These are phyloP conservation scores for Oophaga sylvatica DNA, from an alignment of 2,797 vertebrate species.

Conservation along the genomic window DNA sequence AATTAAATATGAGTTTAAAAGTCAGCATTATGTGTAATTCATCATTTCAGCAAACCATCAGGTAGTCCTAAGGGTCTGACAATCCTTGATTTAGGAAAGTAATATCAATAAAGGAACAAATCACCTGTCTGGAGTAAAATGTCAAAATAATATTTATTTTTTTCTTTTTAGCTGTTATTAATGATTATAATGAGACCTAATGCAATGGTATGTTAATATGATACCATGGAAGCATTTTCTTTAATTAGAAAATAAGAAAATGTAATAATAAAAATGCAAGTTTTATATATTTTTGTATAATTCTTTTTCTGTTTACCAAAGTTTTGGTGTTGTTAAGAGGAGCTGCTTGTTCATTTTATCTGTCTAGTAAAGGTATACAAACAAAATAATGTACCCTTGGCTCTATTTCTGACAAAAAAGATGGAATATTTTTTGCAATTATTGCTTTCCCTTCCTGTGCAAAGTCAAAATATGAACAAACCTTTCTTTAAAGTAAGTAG, in stretches of 20 bases:
- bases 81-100: constrained; percentile 63
- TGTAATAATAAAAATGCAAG: neutral
- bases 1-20: constrained; percentile 97
- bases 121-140: constrained; percentile 49
- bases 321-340: too few species aligned
- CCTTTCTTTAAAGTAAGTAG: too few species aligned
- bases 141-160: constrained; percentile 24
- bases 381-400: too few species aligned
- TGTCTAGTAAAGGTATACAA: too few species aligned
- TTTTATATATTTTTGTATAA: neutral
- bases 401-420: too few species aligned
- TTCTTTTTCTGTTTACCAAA: neutral
- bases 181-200: constrained; percentile 36
- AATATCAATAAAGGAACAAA: constrained; percentile 59
- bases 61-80: constrained; percentile 65
- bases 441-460: too few species aligned
- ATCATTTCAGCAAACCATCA: constrained; percentile 77
- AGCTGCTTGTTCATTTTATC: too few species aligned
- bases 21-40: constrained; percentile 89
- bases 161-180: constrained; percentile 17
- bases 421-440: too few species aligned
- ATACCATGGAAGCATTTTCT: neutral
- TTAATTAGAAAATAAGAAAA: neutral
- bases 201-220: neutral
- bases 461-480: too few species aligned